These are phyloP conservation scores for Smutsia gigantea DNA, from an alignment of 2,797 vertebrate genomes.

Conservation along the genomic window DNA sequence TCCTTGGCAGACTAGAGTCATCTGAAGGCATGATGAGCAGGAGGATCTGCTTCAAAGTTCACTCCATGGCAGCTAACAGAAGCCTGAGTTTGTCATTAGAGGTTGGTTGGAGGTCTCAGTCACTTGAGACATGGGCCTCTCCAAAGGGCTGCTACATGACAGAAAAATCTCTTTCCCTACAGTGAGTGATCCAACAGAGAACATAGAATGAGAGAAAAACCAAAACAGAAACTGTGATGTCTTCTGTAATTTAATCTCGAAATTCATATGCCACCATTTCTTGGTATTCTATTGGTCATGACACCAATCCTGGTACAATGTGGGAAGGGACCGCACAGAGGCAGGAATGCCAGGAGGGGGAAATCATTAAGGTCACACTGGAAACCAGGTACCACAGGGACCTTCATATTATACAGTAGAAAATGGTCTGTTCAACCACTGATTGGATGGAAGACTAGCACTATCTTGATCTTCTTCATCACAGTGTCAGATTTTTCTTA, in stretches of 20 bases:
- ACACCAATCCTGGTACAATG: neutral
- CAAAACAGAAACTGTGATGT: neutral
- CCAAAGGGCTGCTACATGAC: neutral
- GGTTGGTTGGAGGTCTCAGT: neutral
- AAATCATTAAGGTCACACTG: rapidly evolving
- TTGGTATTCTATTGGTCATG: neutral
- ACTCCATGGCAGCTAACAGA: neutral
- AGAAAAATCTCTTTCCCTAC: neutral
- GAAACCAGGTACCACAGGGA: neutral
- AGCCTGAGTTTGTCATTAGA: neutral
- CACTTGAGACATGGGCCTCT: neutral
- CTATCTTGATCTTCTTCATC: neutral
- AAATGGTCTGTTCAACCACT: neutral
- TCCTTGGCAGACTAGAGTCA: neutral
- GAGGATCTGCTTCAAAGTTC: neutral
- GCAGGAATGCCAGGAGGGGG: neutral
- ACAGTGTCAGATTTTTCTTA: neutral
- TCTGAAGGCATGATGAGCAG: neutral
- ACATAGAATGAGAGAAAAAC: neutral
- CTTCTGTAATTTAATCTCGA: neutral
- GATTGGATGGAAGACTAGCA: neutral
- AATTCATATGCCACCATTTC: neutral
- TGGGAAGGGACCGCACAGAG: neutral
- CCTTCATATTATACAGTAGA: neutral
- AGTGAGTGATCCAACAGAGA: neutral